Base-by-base conservation (phyloP, 1,140 invertebrate genomes). In the Hesperophylax magnus region DNA sequence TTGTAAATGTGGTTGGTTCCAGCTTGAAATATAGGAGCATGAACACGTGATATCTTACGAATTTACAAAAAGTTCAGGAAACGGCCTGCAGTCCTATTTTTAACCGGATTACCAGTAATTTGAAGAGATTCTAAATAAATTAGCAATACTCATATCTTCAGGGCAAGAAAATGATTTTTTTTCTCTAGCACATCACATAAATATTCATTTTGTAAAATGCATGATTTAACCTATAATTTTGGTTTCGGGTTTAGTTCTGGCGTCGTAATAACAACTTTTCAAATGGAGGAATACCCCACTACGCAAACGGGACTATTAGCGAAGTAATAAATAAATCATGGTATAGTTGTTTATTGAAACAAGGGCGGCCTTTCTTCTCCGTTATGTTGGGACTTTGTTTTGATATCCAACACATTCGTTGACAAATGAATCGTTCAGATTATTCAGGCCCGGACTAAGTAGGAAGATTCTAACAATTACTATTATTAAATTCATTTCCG, bases 361-460 rank as follows among this genome's bases (percentile, higher is more conserved):
- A 60, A 77, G 58, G 22, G 47, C 14, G 31, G 39, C 65, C 75
- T 77, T 77, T 77, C 58, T 77, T 77, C 75, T 60, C 52, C 31
- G 22, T 31, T 27, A 18, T 14, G 39, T 47, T 47, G 3, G 39
- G 39, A 47, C 39, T 76, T 9, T 78, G 81, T 82, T 79, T 82
- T 82, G 81, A 79, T 77, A 78, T 63, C 60, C 78, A 79, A 77
- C 74, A 77, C 47, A 82, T 79, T 79, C 76, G 81, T 77, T 80
- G 81, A 82, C 81, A 82, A 82, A 80, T 80, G 81, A 80, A 82
- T 82, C 79, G 67, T 77, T 58, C 74, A 20, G 24, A 4, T 22
- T 53, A 22, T 6, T 14, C 76, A 78, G 80, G 47, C 7, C 17
- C 56, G 69, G 17, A 79, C 27, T 24, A 20, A 34, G 69, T 8